Percentiles rank a stretch among this genome's conserved stretches.
Conservation (phyloP, 2,113 vertebrate species). For the Pagrus major region DNA sequence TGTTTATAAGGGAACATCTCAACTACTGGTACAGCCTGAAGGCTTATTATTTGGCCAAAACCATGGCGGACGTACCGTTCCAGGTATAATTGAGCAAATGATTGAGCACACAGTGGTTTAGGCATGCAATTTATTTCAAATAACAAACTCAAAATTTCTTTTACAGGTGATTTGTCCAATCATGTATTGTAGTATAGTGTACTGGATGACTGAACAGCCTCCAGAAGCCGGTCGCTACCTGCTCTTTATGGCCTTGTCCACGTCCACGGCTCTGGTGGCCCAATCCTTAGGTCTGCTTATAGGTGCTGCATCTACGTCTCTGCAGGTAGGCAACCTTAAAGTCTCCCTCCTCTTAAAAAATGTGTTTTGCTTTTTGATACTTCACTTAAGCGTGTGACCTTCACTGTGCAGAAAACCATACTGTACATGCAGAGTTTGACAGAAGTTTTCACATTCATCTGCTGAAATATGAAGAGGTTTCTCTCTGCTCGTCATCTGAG, state of each 20-base stretch:
- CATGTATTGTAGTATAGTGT: constrained; percentile 97
- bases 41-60: constrained; percentile 97
- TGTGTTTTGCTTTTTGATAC: not conserved
- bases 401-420: not conserved
- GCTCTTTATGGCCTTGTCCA: constrained; percentile 95
- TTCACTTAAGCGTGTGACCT: not conserved
- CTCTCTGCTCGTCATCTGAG: no score
- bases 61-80: constrained; percentile 96
- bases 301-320: constrained; percentile 94
- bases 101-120: not conserved
- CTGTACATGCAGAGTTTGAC: not conserved
- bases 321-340: constrained; percentile 86
- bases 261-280: constrained; percentile 93
- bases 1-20: constrained; percentile 95
- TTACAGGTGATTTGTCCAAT: constrained; percentile 93
- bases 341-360: not conserved
- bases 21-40: constrained; percentile 99
- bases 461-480: not conserved
- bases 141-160: constrained; percentile 22
- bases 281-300: constrained; percentile 97
- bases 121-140: not conserved
- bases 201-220: constrained; percentile 99
- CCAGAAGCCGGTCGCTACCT: constrained; percentile 92
- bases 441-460: not conserved
- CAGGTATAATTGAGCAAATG: constrained; percentile 88